Evolutionary conservation across 2,113 vertebrate species (phyloP).

Genomic region (Sphyrna mokarran): DNA sequence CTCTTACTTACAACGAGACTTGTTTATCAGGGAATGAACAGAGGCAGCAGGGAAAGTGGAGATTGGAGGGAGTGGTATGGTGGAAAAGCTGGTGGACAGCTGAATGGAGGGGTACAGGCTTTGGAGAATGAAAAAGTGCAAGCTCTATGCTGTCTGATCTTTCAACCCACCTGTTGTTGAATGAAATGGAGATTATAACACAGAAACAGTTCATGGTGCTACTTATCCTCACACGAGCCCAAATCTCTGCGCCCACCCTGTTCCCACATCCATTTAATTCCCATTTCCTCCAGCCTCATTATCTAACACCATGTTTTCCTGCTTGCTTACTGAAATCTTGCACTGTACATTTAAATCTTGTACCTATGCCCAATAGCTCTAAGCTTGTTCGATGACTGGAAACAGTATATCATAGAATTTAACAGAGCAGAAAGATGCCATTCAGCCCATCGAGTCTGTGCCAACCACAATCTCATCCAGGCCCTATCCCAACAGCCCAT

Average conservation of each 20-base stretch:
- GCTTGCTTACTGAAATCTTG: background rate
- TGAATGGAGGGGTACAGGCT: background rate
- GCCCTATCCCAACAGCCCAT: too few relatives aligned
- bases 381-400: background rate
- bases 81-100: background rate
- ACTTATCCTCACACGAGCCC: background rate
- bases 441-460: too few relatives aligned
- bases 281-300: background rate
- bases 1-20: background rate
- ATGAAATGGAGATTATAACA: background rate
- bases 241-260: background rate
- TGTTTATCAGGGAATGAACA: background rate
- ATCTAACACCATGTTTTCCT: background rate
- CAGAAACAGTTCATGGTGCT: background rate
- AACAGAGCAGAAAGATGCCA: too few relatives aligned
- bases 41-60: background rate
- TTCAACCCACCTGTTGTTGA: background rate
- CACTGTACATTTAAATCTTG: background rate
- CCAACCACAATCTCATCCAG: too few relatives aligned
- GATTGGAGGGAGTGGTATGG: too few relatives aligned
- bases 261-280: background rate
- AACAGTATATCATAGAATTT: background rate
- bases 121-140: background rate
- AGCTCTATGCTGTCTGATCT: background rate
- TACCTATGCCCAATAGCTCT: background rate